A percentile compares a stretch with the other conserved stretches of the same genome.
Conservation (phyloP, 2,797 vertebrate species). For the Todus mexicanus region DNA sequence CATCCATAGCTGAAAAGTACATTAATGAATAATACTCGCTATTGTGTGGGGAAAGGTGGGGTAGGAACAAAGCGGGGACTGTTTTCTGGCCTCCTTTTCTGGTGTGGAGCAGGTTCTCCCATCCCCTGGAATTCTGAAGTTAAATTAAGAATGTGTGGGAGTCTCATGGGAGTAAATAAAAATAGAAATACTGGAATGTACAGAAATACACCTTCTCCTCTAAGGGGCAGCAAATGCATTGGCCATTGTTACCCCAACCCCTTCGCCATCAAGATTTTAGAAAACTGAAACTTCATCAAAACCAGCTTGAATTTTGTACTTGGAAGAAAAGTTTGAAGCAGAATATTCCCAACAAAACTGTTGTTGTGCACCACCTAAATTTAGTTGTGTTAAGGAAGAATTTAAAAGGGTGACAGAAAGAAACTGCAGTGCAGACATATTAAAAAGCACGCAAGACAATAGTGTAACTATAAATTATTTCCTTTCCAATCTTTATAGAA, state of each 20-base stretch:
- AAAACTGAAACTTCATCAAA: not conserved
- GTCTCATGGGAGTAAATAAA: not conserved
- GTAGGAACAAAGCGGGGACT: not conserved
- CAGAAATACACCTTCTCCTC: not conserved
- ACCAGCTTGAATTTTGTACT: not conserved
- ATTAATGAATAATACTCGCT: not conserved
- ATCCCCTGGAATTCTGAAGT: not conserved
- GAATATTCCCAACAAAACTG: not conserved
- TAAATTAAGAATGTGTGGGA: not conserved
- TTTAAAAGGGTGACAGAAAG: not conserved
- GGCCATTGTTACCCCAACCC: not conserved
- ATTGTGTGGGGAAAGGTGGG: slow-evolving; percentile 59
- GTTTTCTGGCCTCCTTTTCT: not conserved
- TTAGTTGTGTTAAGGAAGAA: not conserved
- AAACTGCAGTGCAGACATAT: not conserved
- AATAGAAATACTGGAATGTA: not conserved
- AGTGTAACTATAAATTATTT: not conserved
- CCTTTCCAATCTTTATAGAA: not conserved
- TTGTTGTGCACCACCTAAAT: not conserved
- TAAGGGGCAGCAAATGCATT: not conserved
- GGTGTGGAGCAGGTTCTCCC: not conserved
- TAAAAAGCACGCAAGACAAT: not conserved
- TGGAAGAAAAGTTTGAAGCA: not conserved
- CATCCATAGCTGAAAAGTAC: not conserved
- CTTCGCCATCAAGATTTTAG: not conserved